Evolutionary conservation across 2,888 invertebrate genomes (phyloP).

Genomic region (Beris chalybata): DNA sequence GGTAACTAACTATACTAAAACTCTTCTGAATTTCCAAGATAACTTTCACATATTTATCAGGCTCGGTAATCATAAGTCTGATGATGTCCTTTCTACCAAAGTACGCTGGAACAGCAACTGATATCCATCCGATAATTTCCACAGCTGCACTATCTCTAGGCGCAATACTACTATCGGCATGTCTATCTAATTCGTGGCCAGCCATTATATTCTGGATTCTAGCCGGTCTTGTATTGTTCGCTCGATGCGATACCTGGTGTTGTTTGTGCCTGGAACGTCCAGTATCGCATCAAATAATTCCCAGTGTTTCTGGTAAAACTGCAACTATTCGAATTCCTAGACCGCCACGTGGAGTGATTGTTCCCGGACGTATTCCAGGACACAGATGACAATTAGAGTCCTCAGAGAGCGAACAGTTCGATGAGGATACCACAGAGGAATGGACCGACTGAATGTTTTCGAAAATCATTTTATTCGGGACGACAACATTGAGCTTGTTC

Average conservation of each 20-base stretch:
- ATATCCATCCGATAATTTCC: conserved; percentile 52
- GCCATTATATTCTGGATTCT: conserved; percentile 53
- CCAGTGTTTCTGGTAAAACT: conserved; percentile 52
- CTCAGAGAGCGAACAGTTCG: conserved; percentile 53
- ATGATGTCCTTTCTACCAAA: conserved; percentile 55
- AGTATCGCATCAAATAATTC: conserved; percentile 49
- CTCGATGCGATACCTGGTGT: conserved; percentile 54
- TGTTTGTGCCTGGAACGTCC: conserved; percentile 53
- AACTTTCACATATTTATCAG: conserved; percentile 36
- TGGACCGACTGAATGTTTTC: conserved; percentile 43
- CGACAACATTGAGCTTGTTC: too few relatives aligned
- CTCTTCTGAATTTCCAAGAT: background rate
- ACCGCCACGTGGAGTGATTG: conserved; percentile 49
- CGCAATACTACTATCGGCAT: conserved; percentile 48
- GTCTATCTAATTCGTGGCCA: conserved; percentile 53
- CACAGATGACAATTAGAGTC: conserved; percentile 56
- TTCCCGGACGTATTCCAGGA: conserved; percentile 45
- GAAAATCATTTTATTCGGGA: too few relatives aligned
- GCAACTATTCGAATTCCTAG: conserved; percentile 50
- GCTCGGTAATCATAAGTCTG: conserved; percentile 50
- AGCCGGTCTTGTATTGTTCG: conserved; percentile 49
- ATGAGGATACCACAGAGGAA: conserved; percentile 48
- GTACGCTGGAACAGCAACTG: conserved; percentile 51
- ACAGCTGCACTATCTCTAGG: conserved; percentile 48
- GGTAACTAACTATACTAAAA: conserved; percentile 39